These are phyloP conservation scores for Thysanoteuthis rhombus DNA, from an alignment of 2,888 invertebrate genomes.

Conservation along the genomic window DNA sequence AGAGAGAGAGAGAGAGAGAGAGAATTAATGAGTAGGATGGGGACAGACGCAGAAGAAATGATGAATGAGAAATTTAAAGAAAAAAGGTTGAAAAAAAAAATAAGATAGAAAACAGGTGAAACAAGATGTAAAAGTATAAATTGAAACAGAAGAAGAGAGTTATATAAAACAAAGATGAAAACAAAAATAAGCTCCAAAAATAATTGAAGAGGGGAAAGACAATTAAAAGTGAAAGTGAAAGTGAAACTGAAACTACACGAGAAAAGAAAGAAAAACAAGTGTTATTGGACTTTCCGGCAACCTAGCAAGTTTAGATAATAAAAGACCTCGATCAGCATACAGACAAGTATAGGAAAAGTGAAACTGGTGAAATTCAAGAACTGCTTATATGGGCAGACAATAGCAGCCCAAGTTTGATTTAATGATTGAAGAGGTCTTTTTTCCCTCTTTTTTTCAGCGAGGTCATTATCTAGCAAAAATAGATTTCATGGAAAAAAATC, in stretches of 20 bases:
- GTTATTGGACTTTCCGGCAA: not conserved
- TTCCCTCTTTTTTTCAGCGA: not conserved
- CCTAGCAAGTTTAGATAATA: not conserved
- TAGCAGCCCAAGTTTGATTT: not conserved
- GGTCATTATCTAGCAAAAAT: not conserved
- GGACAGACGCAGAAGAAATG: not conserved
- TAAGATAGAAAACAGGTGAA: too few relatives aligned
- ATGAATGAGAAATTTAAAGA: not conserved
- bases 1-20: not conserved
- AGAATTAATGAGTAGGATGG: not conserved
- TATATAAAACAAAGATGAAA: too few relatives aligned
- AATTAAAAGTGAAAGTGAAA: not conserved
- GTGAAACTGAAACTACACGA: not conserved
- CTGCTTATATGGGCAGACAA: not conserved
- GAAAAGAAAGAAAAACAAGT: not conserved
- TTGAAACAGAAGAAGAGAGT: not conserved
- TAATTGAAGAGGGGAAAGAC: too few relatives aligned
- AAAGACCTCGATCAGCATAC: not conserved
- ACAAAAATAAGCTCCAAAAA: too few relatives aligned
- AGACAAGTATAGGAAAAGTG: not conserved
- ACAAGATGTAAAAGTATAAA: not conserved
- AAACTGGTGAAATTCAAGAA: not conserved
- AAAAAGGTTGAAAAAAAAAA: not conserved
- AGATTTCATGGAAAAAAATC: not conserved
- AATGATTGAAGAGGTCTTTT: not conserved